Conservation (phyloP, 2,888 invertebrate species). For the Drepana falcataria region DNA sequence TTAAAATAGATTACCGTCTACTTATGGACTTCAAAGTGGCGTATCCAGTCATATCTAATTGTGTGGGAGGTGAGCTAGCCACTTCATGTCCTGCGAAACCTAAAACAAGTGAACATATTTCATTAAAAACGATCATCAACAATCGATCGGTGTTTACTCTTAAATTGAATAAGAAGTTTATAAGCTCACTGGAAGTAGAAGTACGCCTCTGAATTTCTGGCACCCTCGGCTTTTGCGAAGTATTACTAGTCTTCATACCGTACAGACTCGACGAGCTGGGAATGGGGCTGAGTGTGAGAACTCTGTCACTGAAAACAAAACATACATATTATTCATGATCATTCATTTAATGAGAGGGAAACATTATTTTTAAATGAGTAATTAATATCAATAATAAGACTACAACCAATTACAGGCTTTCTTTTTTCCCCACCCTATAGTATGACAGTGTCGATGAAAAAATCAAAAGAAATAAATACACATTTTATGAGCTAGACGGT, state of each 20-base stretch:
- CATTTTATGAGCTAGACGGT: too few species aligned
- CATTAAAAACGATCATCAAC: too few species aligned
- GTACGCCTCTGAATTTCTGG: conserved; percentile 74
- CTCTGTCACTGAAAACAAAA: conserved; percentile 79
- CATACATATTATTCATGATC: too few species aligned
- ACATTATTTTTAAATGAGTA: too few species aligned
- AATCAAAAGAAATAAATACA: too few species aligned
- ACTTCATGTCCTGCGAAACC: conserved; percentile 76
- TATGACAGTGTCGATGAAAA: too few species aligned
- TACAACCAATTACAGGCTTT: too few species aligned
- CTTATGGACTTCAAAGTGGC: conserved; percentile 84
- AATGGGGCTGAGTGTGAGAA: conserved; percentile 91
- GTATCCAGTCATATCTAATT: conserved; percentile 87
- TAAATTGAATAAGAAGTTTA: too few species aligned
- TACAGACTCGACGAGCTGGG: conserved; percentile 88
- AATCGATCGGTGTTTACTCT: too few species aligned
- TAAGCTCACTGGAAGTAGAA: conserved; percentile 75
- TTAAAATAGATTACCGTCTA: conserved; percentile 62
- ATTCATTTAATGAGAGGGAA: too few species aligned
- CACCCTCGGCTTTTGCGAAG: conserved; percentile 60
- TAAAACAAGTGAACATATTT: conserved; percentile 18
- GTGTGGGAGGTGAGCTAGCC: conserved; percentile 80
- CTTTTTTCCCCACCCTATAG: too few species aligned
- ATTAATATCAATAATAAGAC: conserved; percentile 3
- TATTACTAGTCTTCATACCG: conserved; percentile 67